These are phyloP conservation scores for Drosophila melanica DNA, from an alignment of 1,140 invertebrate genomes.

Conservation along the genomic window DNA sequence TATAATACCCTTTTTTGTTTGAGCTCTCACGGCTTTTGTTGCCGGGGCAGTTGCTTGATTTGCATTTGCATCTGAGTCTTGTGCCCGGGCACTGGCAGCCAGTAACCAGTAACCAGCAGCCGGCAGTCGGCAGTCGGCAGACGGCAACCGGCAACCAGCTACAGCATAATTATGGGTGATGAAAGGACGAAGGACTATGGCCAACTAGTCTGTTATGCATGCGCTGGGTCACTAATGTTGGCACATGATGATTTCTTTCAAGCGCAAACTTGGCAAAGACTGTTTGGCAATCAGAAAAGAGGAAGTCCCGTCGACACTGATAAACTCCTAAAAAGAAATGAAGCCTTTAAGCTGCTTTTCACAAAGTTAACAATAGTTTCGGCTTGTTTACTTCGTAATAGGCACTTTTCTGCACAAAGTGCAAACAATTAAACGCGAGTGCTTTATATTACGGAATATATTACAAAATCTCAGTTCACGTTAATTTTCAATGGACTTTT, in stretches of 20 bases:
- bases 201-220: conserved; percentile 35
- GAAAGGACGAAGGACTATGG: conserved; percentile 26
- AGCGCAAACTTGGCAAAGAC: conserved; percentile 34
- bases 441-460: conserved; percentile 1
- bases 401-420: conserved; percentile 35
- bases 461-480: not conserved
- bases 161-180: conserved; percentile 46
- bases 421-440: conserved; percentile 44
- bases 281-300: conserved; percentile 36
- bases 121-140: conserved; percentile 15
- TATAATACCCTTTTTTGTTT: conserved; percentile 53
- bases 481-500: not conserved
- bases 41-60: conserved; percentile 56
- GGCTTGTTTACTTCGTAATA: conserved; percentile 49
- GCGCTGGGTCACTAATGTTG: conserved; percentile 43
- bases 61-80: conserved; percentile 59
- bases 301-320: conserved; percentile 30
- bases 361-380: conserved; percentile 32
- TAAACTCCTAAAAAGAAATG: conserved; percentile 42
- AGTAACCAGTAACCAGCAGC: conserved; percentile 7
- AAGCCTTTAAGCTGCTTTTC: conserved; percentile 46
- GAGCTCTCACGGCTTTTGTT: conserved; percentile 49
- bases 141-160: conserved; percentile 16
- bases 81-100: conserved; percentile 22
- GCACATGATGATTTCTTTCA: conserved; percentile 44